Evolutionary conservation across 1,140 invertebrate genomes (phyloP).

Genomic region (Eciton burchellii): DNA sequence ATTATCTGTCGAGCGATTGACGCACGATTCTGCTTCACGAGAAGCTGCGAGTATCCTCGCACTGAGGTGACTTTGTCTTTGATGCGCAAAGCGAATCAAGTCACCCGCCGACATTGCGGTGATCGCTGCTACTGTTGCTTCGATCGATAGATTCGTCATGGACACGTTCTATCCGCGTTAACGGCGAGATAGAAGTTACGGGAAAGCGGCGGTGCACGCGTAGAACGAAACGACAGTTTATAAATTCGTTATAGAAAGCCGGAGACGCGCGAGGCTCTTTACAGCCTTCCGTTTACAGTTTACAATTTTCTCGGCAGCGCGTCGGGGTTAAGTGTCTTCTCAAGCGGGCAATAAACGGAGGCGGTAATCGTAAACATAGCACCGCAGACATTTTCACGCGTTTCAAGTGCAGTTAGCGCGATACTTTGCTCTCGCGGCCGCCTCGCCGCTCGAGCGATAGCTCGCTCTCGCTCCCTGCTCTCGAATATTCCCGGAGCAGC

Average conservation of each 20-base stretch:
- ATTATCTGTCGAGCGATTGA: neutral
- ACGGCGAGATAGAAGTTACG: neutral
- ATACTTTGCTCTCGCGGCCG: constrained; percentile 50
- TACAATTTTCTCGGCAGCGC: constrained; percentile 62
- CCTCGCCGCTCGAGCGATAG: constrained; percentile 58
- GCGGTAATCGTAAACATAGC: constrained; percentile 65
- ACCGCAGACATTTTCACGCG: constrained; percentile 60
- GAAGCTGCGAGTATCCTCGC: no score
- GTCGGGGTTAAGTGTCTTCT: constrained; percentile 59
- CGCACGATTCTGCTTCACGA: neutral
- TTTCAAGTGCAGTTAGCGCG: constrained; percentile 61
- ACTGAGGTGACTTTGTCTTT: no score
- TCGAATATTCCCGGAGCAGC: constrained; percentile 35
- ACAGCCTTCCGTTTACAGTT: constrained; percentile 65
- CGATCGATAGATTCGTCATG: neutral
- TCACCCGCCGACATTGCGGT: neutral
- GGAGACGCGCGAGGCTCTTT: constrained; percentile 44
- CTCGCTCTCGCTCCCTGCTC: constrained; percentile 5
- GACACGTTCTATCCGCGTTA: neutral
- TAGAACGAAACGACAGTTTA: constrained; percentile 44
- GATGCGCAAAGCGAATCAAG: neutral
- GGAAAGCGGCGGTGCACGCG: constrained; percentile 19
- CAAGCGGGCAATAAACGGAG: constrained; percentile 46
- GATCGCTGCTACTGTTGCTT: neutral
- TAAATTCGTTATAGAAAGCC: constrained; percentile 52